Conservation (phyloP, 2,888 invertebrate genomes). For the Caenorhabditis imperialis region DNA sequence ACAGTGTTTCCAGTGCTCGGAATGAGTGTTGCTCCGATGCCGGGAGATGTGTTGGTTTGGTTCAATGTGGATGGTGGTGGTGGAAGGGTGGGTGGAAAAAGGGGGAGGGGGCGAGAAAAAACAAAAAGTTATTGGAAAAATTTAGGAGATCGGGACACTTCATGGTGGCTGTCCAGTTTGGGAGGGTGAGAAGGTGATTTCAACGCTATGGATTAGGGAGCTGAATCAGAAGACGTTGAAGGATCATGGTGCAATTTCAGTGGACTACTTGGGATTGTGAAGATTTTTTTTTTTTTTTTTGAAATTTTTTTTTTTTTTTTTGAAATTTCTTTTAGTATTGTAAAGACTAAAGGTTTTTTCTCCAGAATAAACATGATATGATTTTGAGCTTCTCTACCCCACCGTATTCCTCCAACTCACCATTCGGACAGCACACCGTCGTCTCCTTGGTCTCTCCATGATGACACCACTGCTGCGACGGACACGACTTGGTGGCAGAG, state of each 20-base stretch:
- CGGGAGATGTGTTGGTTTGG: constrained; percentile 71
- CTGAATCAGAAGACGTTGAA: constrained; percentile 6
- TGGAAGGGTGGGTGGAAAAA: background rate
- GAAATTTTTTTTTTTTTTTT: too few relatives aligned
- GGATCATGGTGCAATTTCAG: too few relatives aligned
- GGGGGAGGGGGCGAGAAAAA: too few relatives aligned
- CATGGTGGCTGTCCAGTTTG: constrained; percentile 73
- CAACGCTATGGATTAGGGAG: constrained; percentile 50
- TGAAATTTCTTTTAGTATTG: too few relatives aligned
- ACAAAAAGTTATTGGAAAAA: too few relatives aligned
- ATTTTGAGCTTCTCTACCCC: too few relatives aligned
- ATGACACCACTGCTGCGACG: constrained; percentile 75
- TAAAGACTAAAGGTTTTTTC: too few relatives aligned
- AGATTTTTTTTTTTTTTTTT: too few relatives aligned
- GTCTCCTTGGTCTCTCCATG: constrained; percentile 70
- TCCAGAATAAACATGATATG: too few relatives aligned
- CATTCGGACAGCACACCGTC: constrained; percentile 76
- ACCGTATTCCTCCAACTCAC: too few relatives aligned
- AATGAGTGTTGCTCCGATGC: constrained; percentile 53
- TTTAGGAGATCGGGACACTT: constrained; percentile 49
- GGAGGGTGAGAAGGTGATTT: constrained; percentile 63
- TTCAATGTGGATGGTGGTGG: constrained; percentile 60
- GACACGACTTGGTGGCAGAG: constrained; percentile 65
- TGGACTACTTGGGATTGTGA: too few relatives aligned
- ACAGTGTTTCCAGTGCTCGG: constrained; percentile 66